These are phyloP conservation scores for Papilio demoleus DNA, from an alignment of 2,888 invertebrate genomes.

Conservation along the genomic window DNA sequence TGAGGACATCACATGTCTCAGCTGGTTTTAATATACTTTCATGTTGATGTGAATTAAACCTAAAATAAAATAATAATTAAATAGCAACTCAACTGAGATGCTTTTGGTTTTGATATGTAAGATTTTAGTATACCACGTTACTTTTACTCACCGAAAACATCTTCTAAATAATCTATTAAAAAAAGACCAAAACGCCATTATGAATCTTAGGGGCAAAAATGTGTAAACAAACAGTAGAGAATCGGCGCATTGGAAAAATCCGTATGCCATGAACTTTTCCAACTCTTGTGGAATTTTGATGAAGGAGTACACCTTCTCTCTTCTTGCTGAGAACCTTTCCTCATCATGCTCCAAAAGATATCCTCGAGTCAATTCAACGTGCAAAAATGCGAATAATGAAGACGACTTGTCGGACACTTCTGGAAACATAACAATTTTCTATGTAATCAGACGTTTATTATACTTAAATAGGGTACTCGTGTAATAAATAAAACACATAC, in stretches of 20 bases:
- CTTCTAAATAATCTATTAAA: conserved; percentile 88
- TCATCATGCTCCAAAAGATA: conserved; percentile 98
- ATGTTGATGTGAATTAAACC: conserved; percentile 63
- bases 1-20: conserved; percentile 97
- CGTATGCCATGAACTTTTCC: conserved; percentile 96
- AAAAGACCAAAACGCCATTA: conserved; percentile 93
- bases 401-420: conserved; percentile 68
- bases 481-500: conserved; percentile 1
- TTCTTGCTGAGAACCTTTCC: conserved; percentile 95
- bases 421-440: conserved; percentile 50
- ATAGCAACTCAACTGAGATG: not conserved
- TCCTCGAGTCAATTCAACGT: conserved; percentile 94
- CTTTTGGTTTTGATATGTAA: too few relatives aligned
- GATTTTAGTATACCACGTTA: too few relatives aligned
- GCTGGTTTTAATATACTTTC: conserved; percentile 90
- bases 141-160: conserved; percentile 88
- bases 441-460: not conserved
- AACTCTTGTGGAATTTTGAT: conserved; percentile 97
- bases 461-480: not conserved
- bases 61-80: conserved; percentile 52
- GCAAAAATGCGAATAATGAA: conserved; percentile 87
- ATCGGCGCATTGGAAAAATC: conserved; percentile 97
- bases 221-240: conserved; percentile 99
- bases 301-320: conserved; percentile 98
- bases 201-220: conserved; percentile 96